Percentiles rank a stretch among this genome's conserved stretches.
Evolutionary conservation across 2,888 invertebrate genomes (phyloP).

Genomic region (Ptychoptera albimana): DNA sequence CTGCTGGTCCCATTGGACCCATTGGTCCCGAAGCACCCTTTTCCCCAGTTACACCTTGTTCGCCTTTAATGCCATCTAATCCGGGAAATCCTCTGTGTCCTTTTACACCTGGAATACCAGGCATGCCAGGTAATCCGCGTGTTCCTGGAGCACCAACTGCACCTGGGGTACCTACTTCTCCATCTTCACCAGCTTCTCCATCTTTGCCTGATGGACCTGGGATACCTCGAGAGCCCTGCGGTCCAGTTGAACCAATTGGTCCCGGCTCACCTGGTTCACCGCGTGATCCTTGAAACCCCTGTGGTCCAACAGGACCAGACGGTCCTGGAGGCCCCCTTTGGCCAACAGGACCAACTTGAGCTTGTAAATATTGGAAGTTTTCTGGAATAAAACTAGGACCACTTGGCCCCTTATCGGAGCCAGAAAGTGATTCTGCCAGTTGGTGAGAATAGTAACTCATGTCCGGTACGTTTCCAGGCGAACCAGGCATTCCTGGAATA

Average conservation of each 20-base stretch:
- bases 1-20: conserved; percentile 54
- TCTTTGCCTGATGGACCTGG: conserved; percentile 35
- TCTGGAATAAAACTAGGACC: conserved; percentile 40
- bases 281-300: conserved; percentile 69
- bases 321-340: conserved; percentile 62
- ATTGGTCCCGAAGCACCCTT: conserved; percentile 58
- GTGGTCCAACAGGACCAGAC: conserved; percentile 45
- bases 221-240: conserved; percentile 33
- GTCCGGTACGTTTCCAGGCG: conserved; percentile 39
- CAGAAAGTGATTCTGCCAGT: conserved; percentile 50
- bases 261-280: conserved; percentile 70
- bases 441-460: conserved; percentile 47
- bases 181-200: conserved; percentile 68
- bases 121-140: conserved; percentile 51
- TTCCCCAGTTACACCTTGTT: conserved; percentile 57
- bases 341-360: conserved; percentile 65
- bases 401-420: conserved; percentile 61
- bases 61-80: conserved; percentile 66
- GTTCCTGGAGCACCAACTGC: conserved; percentile 50
- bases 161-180: conserved; percentile 59
- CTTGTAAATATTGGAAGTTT: conserved; percentile 60
- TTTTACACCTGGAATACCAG: conserved; percentile 66
- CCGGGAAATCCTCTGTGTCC: conserved; percentile 72
- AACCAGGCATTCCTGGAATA: conserved; percentile 36
- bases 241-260: conserved; percentile 41